Evolutionary conservation across 2,888 invertebrate genomes (phyloP).

Genomic region (Dynastes tityus): DNA sequence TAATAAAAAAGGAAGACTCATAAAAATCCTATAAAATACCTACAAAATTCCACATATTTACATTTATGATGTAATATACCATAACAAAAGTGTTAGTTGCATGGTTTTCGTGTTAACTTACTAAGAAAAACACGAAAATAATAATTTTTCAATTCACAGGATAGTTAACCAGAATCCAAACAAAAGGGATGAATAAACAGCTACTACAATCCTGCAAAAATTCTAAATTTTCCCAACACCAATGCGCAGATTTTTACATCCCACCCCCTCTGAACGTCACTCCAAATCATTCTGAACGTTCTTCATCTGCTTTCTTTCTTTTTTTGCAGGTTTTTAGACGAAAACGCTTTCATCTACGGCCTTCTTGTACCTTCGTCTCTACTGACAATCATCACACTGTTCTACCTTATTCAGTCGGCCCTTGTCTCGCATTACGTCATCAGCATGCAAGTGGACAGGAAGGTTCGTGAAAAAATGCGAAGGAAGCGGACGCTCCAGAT

Average conservation of each 20-base stretch:
- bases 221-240: background rate
- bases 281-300: constrained; percentile 8
- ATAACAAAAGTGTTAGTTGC: too few relatives aligned
- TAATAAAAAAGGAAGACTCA: too few relatives aligned
- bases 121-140: too few relatives aligned
- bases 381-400: constrained; percentile 70
- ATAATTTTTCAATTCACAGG: too few relatives aligned
- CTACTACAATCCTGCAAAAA: too few relatives aligned
- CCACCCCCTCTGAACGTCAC: too few relatives aligned
- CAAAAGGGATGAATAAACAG: too few relatives aligned
- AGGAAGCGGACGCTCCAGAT: constrained; percentile 75
- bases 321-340: constrained; percentile 72
- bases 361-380: constrained; percentile 70
- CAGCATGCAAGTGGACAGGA: constrained; percentile 75
- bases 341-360: constrained; percentile 72
- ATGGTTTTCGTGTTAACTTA: too few relatives aligned
- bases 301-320: constrained; percentile 4
- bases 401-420: constrained; percentile 73
- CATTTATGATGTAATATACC: too few relatives aligned
- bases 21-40: too few relatives aligned
- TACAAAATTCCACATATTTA: too few relatives aligned
- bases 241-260: background rate
- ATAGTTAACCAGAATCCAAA: too few relatives aligned
- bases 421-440: constrained; percentile 75
- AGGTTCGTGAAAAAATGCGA: constrained; percentile 76